Conservation (phyloP, 2,888 invertebrate genomes). For the Lymantria dispar region DNA sequence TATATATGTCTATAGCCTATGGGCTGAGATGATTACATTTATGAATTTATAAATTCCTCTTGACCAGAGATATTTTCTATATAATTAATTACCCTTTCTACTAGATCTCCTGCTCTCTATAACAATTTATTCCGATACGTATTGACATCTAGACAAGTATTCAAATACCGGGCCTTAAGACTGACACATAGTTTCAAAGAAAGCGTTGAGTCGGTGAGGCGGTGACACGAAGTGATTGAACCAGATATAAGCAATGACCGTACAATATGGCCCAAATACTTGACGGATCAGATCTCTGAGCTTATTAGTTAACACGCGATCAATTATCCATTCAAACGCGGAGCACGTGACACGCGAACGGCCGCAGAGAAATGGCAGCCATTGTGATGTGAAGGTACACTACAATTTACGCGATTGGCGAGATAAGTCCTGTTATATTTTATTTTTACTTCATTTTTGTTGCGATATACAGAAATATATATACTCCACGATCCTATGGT, state of each 20-base stretch:
- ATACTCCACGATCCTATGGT: too few relatives aligned
- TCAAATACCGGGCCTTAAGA: background rate
- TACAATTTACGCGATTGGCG: conserved; percentile 9
- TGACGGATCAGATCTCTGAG: conserved; percentile 30
- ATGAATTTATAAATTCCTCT: too few relatives aligned
- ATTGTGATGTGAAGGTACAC: conserved; percentile 29
- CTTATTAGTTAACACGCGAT: conserved; percentile 42
- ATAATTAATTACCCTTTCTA: background rate
- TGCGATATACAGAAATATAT: too few relatives aligned
- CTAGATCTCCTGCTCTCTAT: background rate
- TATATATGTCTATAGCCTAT: too few relatives aligned
- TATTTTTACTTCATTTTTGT: background rate
- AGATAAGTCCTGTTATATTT: conserved; percentile 5
- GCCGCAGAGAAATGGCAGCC: conserved; percentile 37
- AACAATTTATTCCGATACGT: background rate
- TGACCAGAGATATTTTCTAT: background rate
- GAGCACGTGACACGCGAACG: conserved; percentile 34
- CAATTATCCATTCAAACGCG: conserved; percentile 47
- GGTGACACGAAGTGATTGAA: conserved; percentile 16
- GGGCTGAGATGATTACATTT: too few relatives aligned
- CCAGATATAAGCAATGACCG: conserved; percentile 27
- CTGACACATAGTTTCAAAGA: conserved; percentile 3
- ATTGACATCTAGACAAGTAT: background rate
- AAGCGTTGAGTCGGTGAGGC: conserved; percentile 3
- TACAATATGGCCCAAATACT: conserved; percentile 38